Base-by-base conservation (phyloP, 1,140 invertebrate species). In the Zeugodacus cucurbitae region DNA sequence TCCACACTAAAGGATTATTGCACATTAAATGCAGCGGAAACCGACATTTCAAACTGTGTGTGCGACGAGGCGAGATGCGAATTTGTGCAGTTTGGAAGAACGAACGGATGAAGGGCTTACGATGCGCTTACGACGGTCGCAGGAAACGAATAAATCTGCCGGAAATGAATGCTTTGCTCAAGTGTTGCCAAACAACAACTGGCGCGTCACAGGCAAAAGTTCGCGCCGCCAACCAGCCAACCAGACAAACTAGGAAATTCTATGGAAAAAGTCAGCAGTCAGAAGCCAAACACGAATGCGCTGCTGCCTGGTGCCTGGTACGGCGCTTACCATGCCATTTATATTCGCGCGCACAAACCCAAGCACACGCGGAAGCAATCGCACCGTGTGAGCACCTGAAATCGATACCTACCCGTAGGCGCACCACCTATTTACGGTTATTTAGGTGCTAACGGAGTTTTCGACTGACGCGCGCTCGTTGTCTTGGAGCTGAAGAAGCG, bases 141-240 rank as follows among this genome's bases (percentile, higher is more conserved):
- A 82, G 74, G 74, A 86, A 86, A 86, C 48, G 59, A 86, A 86
- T 86, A 86, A 86, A 86, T 86, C 85, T 86, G 48, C 85, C 85
- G 85, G 85, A 86, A 86, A 59, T 86, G 34, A 86, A 86, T 59
- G 85, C 48, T 86, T 86, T 86, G 44, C 85, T 86, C 85, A 86
- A 86, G 85, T 86, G 41, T 82, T 82, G 74, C 41, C 74, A 82
- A 82, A 82, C 74, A 82, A 82, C 74, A 82, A 82, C 74, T 82
- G 74, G n/a, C 74, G 34, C 37, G 22, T 82, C 74, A 32, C 41
- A 26, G 74, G 74, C n/a, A 29, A 48, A 82, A 82, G 0, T 17
- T 48, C 37, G 74, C 74, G 41, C 37, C 74, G n/a, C 74, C 26
- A 82, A 82, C 74, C 74, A 82, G n/a, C 74, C 26, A 82, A 82